Evolutionary conservation across 35 echinoderm and acorn worm genomes (phyloP), one percentile per base, ranked within the genome.

Genomic region (Ophioderma brevispina): DNA sequence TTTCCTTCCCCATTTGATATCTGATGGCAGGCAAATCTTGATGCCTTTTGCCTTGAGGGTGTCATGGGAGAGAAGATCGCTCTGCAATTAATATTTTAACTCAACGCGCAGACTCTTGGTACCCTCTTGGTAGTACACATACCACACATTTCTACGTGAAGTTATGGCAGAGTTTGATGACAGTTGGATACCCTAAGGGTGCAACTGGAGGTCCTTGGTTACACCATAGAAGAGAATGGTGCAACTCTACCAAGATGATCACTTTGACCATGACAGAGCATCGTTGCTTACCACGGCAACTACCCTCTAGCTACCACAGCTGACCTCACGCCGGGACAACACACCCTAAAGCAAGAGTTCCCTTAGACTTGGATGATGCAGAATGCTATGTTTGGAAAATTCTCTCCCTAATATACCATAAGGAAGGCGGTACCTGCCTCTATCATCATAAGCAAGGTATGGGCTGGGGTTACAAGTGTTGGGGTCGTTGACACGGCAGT

Each of bases 91-190:
- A 46, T 46, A 46, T 4, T 46, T 46, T 46, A 70, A 70, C 17
- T 70, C 17, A 70, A 70, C 59, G 59, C 5, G n/a, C 4, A 70
- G 59, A 25, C 59, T 70, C 28, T 70, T 70, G 59, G 10, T 13
- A 15, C 28, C 3, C 17, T 70, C 59, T 70, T 25, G 59, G 23
- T 70, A 70, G 2, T 70, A 70, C 17, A 70, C 59, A 70, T 70
- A 70, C 59, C 59, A 70, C 15, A 70, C 59, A 70, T 70, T 25
- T 70, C 59, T 70, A 70, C 59, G 59, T 70, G 59, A 70, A 70
- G 59, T 70, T 70, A 70, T 70, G 59, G 59, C 59, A 70, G 59
- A 18, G 28, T 70, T 70, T 70, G 59, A 70, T 70, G 59, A 70
- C 59, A 70, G 59, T 70, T 70, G 2, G 17, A 25, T 2, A 70